Evolutionary conservation across 2,797 vertebrate genomes (phyloP).

Genomic region (Hafferia zeledoni): DNA sequence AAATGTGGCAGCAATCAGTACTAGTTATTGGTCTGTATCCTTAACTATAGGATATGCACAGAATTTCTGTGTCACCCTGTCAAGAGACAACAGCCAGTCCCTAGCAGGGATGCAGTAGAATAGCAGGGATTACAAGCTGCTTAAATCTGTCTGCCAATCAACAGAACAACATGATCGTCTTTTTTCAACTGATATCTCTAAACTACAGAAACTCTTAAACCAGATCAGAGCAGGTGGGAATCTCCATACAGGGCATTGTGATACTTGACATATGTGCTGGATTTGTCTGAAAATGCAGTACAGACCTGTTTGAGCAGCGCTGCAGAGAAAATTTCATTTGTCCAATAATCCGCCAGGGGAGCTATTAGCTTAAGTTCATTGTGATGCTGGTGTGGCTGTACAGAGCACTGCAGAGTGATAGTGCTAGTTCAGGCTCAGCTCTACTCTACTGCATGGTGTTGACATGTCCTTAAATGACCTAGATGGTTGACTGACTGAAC

Average conservation of each 20-base stretch:
- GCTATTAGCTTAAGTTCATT: neutral
- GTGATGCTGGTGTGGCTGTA: neutral
- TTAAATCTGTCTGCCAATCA: constrained; percentile 17
- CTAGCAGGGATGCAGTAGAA: neutral
- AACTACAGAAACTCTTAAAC: neutral
- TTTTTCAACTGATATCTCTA: neutral
- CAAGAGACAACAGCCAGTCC: neutral
- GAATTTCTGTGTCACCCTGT: neutral
- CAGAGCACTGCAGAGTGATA: neutral
- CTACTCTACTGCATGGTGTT: neutral
- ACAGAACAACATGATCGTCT: neutral
- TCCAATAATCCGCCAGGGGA: neutral
- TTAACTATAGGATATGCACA: neutral
- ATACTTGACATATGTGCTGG: neutral
- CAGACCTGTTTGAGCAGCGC: neutral
- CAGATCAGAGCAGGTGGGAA: neutral
- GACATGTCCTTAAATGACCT: constrained; percentile 35
- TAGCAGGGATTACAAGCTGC: neutral
- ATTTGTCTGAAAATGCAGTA: constrained; percentile 2
- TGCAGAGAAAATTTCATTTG: constrained; percentile 36
- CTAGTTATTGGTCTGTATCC: neutral
- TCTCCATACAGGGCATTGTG: neutral
- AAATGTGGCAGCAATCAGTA: neutral
- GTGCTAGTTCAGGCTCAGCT: neutral
- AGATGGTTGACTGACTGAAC: constrained; percentile 19